Evolutionary conservation across 92 coral and sea anemone genomes (phyloP).

Genomic region (Porites lobata): DNA sequence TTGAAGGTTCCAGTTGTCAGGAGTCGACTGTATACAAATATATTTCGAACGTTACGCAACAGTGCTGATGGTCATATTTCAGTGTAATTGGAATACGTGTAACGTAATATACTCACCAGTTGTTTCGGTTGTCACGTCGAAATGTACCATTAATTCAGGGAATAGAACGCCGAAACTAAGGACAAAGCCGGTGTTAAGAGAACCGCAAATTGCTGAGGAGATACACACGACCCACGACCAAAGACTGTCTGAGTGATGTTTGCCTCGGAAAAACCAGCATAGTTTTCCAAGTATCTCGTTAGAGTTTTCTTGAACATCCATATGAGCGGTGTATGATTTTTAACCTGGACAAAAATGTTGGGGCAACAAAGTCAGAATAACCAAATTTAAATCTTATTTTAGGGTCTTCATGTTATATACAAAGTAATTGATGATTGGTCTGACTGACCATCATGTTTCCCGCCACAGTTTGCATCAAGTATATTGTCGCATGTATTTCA

Average conservation of each 20-base stretch:
- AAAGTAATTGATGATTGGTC: too few relatives aligned
- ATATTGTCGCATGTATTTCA: too few relatives aligned
- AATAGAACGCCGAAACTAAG: constrained; percentile 47
- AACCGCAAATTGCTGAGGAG: constrained; percentile 10
- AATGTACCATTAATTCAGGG: constrained; percentile 34
- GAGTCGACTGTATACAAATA: too few relatives aligned
- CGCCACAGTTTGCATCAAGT: too few relatives aligned
- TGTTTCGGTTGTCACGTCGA: constrained; percentile 37
- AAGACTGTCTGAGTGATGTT: constrained; percentile 1
- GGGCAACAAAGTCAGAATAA: too few relatives aligned
- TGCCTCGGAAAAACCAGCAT: not conserved
- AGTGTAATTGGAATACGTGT: too few relatives aligned
- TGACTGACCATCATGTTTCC: too few relatives aligned
- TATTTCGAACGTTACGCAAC: too few relatives aligned
- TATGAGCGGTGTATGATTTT: not conserved
- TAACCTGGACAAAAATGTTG: not conserved
- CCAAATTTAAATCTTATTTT: too few relatives aligned
- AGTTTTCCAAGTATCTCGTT: not conserved
- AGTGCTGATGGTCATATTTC: too few relatives aligned
- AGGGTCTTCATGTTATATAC: too few relatives aligned
- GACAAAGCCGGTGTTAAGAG: constrained; percentile 30
- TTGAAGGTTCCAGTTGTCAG: too few relatives aligned
- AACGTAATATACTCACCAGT: constrained; percentile 35
- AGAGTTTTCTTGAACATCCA: not conserved
- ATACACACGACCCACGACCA: constrained; percentile 65